Conservation (phyloP, 2,113 vertebrate species). For the Menidia beryllina region DNA sequence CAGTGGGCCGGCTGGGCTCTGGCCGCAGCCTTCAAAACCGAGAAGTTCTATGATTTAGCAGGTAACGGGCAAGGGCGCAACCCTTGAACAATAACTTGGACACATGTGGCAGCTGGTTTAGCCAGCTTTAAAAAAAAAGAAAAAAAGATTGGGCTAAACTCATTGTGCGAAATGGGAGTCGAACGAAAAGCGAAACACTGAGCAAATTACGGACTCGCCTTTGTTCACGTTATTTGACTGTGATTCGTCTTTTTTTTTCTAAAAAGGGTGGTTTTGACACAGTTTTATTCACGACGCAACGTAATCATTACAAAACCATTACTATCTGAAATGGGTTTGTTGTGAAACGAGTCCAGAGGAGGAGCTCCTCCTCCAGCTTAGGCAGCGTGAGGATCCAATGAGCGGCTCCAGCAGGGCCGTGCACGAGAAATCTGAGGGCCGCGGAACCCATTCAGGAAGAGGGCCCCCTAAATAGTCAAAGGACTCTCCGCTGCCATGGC, state of each 20-base stretch:
- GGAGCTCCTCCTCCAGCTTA: conserved; percentile 42
- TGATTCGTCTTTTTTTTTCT: neutral
- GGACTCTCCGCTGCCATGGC: too few relatives aligned
- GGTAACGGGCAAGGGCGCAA: conserved; percentile 62
- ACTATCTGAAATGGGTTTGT: conserved; percentile 62
- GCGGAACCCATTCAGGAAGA: too few relatives aligned
- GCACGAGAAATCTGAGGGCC: neutral
- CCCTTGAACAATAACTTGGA: too few relatives aligned
- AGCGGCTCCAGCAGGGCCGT: conserved; percentile 31
- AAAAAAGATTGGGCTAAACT: too few relatives aligned
- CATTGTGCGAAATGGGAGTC: neutral
- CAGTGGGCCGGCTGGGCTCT: conserved; percentile 83
- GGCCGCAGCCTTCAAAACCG: conserved; percentile 77
- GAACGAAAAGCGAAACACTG: neutral
- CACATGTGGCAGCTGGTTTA: neutral
- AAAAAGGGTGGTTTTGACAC: neutral
- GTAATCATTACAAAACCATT: conserved; percentile 49
- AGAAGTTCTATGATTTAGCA: conserved; percentile 85
- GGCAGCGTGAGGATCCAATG: conserved; percentile 3
- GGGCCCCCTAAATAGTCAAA: too few relatives aligned
- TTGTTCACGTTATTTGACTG: neutral
- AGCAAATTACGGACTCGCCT: neutral
- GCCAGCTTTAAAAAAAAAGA: too few relatives aligned
- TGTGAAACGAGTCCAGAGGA: conserved; percentile 59
- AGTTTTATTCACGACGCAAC: neutral